Base-by-base conservation (phyloP, 2,888 invertebrate species). In the Melangyna quadrimaculata region DNA sequence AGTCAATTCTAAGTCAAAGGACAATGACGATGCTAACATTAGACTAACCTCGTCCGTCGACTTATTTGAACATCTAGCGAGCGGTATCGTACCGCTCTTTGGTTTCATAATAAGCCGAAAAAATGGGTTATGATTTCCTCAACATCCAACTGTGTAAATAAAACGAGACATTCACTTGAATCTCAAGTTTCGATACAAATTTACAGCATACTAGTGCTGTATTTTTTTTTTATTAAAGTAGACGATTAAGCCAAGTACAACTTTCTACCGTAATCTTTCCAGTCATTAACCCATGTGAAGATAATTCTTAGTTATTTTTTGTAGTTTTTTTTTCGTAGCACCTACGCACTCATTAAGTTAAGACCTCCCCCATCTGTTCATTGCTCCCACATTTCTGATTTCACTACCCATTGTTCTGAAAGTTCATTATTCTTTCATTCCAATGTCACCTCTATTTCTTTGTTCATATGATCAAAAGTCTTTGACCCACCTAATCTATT, bases 401-500 rank as follows among this genome's bases (percentile, higher is more conserved):
- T 51, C 22, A 35, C 29, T 57, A 27, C 7, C 57, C 57, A 79
- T 59, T 32, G 35, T 45, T 69, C 32, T 43, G 6, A 3, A 63
- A 65, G 67, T 79, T 67, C 65, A 71, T 63, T 45, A 65, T 35
- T 57, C 22, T 55, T 27, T 24, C 14, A 63, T 40, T n/a, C 29
- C 22, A 27, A 24, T n/a, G 51, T 32, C 57, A 57, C 14, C 22
- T 48, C 12, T 37, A 65, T 59, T 73, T 27, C 10, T 24, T 32
- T 51, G 32, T 61, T 37, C 35, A 12, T 22, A 37, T 45, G 24
- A 63, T 37, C n/a, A n/a, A 45, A 29, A 29, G 32, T 29, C 29
- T 65, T 65, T 45, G 27, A 71, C 37, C 35, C 37, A 45, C 27
- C 63, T 73, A 45, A 72, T 72, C 78, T 57, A 17, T 61, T 32